A percentile compares a stretch with the other conserved stretches of the same genome.
phyloP scores from a whole-genome alignment of 2,113 vertebrate species.

The Cisticola juncidis region DNA sequence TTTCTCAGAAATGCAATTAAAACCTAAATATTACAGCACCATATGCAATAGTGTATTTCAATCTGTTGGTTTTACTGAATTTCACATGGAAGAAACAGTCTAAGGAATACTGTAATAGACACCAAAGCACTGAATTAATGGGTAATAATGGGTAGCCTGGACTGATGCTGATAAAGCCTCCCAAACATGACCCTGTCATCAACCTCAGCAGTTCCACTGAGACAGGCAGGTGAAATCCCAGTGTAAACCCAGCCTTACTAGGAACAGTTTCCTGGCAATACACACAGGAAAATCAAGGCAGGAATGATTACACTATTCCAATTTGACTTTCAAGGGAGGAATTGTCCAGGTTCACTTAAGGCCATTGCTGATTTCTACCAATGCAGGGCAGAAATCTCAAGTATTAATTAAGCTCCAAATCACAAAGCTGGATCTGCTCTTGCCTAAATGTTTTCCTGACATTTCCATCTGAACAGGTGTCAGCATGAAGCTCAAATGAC shows the following conservation, averaged over 20 bases:
- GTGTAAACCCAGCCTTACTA: background rate
- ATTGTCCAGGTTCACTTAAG: background rate
- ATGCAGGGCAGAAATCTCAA: background rate
- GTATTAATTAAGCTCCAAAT: background rate
- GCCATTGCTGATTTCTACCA: background rate
- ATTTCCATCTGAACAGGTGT: background rate
- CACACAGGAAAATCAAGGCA: fast-evolving
- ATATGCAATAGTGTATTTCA: background rate
- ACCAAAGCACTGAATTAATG: background rate
- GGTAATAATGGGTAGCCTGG: background rate
- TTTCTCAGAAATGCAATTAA: constrained; percentile 35
- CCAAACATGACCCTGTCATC: background rate
- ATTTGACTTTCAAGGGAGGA: background rate
- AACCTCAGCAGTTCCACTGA: background rate
- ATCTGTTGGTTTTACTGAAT: background rate
- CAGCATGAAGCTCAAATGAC: background rate
- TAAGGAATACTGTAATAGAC: background rate
- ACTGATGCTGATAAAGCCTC: background rate
- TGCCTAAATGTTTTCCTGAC: background rate
- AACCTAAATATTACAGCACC: background rate
- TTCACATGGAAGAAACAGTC: background rate
- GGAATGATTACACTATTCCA: background rate
- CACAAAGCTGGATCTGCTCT: background rate
- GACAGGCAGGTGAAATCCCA: background rate
- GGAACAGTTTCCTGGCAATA: background rate